Base-by-base conservation (phyloP, 2,797 vertebrate species). In the Darevskia nairensis region DNA sequence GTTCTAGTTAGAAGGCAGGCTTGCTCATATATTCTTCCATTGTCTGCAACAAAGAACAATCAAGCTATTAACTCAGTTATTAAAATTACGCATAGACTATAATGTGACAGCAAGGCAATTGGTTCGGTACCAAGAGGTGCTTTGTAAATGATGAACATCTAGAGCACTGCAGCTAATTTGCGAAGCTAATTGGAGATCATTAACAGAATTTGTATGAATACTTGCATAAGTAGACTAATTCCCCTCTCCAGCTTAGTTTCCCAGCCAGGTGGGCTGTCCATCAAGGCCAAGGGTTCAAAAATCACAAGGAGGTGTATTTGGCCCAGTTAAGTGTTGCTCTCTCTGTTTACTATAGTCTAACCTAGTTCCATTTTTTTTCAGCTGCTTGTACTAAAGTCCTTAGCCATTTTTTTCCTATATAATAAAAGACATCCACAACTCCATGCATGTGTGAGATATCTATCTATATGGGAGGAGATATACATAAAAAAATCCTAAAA, bases 21-120 rank as follows among this genome's bases (percentile, higher is more conserved):
- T 98, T 99, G 96, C 94, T 98, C 98, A 98, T 96, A 90, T 99
- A 99, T 90, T 99, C 98, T 94, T 98, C 98, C 97, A 98, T 97
- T 1, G 98, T 98, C 98, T 99, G 96, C 86, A 93, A 75, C 25
- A 85, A 94, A 29, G 69, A 75, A 85, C 15, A 90, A 41, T 0
- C n/a, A 59, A 81, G 69, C 13, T 29, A 23, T 89, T 91, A 89
- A 76, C 27, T n/a, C 59, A 68, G 25, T 55, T 82, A 50, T 76
- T 66, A 85, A 75, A 85, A 66, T 46, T 74, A 64, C 25, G 29
- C 44, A 68, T 39, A n/a, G 25, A 76, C 27, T 82, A 21, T 39
- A 89, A 75, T 3, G 27, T 29, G 59, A 59, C 50, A 80, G 68
- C n/a, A 39, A 80, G 25, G 32, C 27, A 80, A 29, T 41, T 80